Conservation (phyloP, 2,888 invertebrate genomes). For the Odiellus spinosus region DNA sequence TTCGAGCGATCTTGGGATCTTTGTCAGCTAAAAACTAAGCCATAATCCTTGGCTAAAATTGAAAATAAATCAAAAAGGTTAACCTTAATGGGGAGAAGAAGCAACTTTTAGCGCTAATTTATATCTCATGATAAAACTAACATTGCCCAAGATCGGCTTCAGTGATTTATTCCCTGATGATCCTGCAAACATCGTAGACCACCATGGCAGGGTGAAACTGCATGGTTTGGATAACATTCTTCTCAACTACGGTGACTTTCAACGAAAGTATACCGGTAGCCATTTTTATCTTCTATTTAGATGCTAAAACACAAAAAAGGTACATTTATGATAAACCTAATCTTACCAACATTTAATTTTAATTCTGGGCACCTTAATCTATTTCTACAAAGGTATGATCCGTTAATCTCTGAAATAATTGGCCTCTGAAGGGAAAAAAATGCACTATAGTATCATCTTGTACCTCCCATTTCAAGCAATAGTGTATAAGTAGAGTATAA, state of each 20-base stretch:
- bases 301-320: too few species aligned
- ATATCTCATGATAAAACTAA: slow-evolving; percentile 34
- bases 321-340: too few species aligned
- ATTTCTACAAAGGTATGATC: too few species aligned
- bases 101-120: neutral
- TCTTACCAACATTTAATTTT: too few species aligned
- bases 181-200: slow-evolving; percentile 86
- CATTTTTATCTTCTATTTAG: neutral
- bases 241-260: slow-evolving; percentile 34
- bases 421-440: too few species aligned
- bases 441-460: too few species aligned
- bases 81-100: neutral
- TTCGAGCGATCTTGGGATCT: slow-evolving; percentile 92
- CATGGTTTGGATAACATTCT: slow-evolving; percentile 73
- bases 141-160: slow-evolving; percentile 78
- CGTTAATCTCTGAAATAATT: too few species aligned
- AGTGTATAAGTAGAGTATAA: too few species aligned
- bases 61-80: neutral
- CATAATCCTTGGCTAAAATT: slow-evolving; percentile 67
- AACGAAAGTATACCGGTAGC: slow-evolving; percentile 28
- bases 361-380: too few species aligned
- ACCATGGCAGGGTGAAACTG: slow-evolving; percentile 90
- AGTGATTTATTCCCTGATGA: slow-evolving; percentile 84
- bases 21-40: slow-evolving; percentile 91
- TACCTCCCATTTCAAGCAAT: too few species aligned